A percentile compares a stretch with the other conserved stretches of the same genome.
phyloP scores from a whole-genome alignment of 2,113 vertebrate species.

The Amia ocellicauda region DNA sequence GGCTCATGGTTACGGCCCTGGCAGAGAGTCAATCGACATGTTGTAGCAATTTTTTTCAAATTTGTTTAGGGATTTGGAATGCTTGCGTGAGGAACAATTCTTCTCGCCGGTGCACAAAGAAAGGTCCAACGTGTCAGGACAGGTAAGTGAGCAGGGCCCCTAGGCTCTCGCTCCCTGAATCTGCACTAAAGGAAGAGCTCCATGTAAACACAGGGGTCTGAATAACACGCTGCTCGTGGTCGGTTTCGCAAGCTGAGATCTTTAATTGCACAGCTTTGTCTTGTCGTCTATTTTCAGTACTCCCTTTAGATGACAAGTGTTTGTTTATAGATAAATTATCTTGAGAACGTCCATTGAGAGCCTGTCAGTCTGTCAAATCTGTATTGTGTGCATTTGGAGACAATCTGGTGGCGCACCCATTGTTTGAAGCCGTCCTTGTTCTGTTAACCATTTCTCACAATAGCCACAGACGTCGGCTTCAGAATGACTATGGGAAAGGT shows the following conservation, averaged over 20 bases:
- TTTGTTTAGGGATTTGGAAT: conserved; percentile 71
- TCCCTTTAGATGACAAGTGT: conserved; percentile 2
- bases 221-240: not conserved
- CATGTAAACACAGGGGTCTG: not conserved
- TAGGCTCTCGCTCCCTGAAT: conserved; percentile 45
- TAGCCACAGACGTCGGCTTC: not conserved
- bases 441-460: not conserved
- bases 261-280: conserved; percentile 12
- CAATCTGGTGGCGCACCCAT: not conserved
- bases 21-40: conserved; percentile 65
- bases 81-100: conserved; percentile 66
- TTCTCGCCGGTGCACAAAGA: conserved; percentile 67
- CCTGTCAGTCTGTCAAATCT: not conserved
- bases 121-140: conserved; percentile 68
- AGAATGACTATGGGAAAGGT: no score
- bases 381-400: not conserved
- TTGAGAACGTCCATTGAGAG: not conserved
- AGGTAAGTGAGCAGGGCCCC: conserved; percentile 54
- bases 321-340: conserved; percentile 12
- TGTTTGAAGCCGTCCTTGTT: not conserved
- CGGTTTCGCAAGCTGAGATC: not conserved
- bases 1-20: conserved; percentile 57
- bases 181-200: not conserved
- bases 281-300: not conserved
- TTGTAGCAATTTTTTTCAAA: conserved; percentile 68